These are phyloP conservation scores for Drosophila santomea DNA, from an alignment of 1,140 invertebrate species.

Conservation along the genomic window DNA sequence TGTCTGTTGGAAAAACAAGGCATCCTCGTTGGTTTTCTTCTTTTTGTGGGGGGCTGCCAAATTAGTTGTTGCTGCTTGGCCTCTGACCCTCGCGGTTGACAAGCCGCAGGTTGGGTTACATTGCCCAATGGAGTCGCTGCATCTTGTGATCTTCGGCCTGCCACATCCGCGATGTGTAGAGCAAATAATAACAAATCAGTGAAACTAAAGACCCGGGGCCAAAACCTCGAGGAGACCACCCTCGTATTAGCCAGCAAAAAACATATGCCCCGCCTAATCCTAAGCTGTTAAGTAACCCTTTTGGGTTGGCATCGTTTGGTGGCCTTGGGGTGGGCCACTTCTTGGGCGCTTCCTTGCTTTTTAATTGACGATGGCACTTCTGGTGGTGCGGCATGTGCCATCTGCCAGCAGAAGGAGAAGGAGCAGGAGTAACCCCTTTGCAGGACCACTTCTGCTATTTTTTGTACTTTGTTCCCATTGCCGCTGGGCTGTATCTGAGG, in stretches of 20 bases:
- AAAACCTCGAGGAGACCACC: constrained; percentile 58
- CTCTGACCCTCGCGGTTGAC: constrained; percentile 69
- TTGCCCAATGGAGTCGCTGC: constrained; percentile 48
- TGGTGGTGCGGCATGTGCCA: constrained; percentile 60
- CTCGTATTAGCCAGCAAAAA: constrained; percentile 37
- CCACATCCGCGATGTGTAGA: constrained; percentile 72
- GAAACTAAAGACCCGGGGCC: constrained; percentile 60
- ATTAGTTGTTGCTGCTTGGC: constrained; percentile 74
- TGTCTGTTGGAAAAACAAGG: constrained; percentile 70
- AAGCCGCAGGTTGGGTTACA: constrained; percentile 75
- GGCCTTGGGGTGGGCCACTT: constrained; percentile 52
- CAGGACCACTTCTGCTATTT: constrained; percentile 3
- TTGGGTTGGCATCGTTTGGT: constrained; percentile 23
- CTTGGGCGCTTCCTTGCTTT: constrained; percentile 48
- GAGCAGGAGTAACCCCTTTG: constrained; percentile 22
- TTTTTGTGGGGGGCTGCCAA: constrained; percentile 46
- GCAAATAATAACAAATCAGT: constrained; percentile 76
- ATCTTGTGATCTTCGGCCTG: constrained; percentile 56
- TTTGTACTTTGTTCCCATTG: constrained; percentile 42
- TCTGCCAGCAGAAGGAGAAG: constrained; percentile 51
- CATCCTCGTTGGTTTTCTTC: constrained; percentile 3
- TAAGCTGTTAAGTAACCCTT: constrained; percentile 75
- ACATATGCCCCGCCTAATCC: constrained; percentile 64
- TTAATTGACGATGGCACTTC: constrained; percentile 73
- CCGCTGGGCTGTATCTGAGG: constrained; percentile 42